Evolutionary conservation across 1,140 invertebrate genomes (phyloP).

Genomic region (Sminthurides bifidus): DNA sequence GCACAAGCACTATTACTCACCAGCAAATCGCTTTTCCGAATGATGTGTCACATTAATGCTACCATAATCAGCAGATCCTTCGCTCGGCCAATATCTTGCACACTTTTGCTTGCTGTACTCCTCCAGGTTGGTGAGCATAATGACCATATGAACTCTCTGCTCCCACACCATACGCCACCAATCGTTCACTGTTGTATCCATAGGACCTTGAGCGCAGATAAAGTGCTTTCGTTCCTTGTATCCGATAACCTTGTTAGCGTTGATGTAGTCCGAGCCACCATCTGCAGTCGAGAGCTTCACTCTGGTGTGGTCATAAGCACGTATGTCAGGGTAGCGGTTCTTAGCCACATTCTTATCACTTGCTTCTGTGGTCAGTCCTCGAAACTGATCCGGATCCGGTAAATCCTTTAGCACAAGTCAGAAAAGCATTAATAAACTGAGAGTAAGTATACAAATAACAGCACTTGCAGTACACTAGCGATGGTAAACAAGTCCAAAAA

Average conservation of each 20-base stretch:
- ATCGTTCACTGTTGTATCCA: slow-evolving; percentile 82
- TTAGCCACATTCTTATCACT: slow-evolving; percentile 80
- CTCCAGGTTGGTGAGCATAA: slow-evolving; percentile 89
- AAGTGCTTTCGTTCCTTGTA: slow-evolving; percentile 88
- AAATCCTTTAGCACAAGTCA: no score
- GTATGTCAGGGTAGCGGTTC: slow-evolving; percentile 79
- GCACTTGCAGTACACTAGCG: no score
- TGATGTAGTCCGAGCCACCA: slow-evolving; percentile 79
- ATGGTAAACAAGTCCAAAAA: no score
- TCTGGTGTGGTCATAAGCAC: slow-evolving; percentile 83
- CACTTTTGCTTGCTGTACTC: slow-evolving; percentile 89
- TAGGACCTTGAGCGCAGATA: slow-evolving; percentile 83
- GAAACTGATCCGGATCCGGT: slow-evolving; percentile 65
- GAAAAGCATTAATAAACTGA: no score
- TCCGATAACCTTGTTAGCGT: slow-evolving; percentile 81
- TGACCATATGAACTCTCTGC: slow-evolving; percentile 75
- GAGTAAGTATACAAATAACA: no score
- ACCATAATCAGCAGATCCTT: slow-evolving; percentile 57
- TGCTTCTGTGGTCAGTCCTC: slow-evolving; percentile 69
- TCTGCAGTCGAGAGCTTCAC: slow-evolving; percentile 64
- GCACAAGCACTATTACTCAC: slow-evolving; percentile 25
- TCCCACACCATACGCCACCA: slow-evolving; percentile 99
- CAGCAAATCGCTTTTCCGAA: slow-evolving; percentile 52
- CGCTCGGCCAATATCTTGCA: slow-evolving; percentile 74
- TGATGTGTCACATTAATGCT: slow-evolving; percentile 64